phyloP scores from a whole-genome alignment of 2,113 vertebrate genomes.

The Tauraco erythrolophus region DNA sequence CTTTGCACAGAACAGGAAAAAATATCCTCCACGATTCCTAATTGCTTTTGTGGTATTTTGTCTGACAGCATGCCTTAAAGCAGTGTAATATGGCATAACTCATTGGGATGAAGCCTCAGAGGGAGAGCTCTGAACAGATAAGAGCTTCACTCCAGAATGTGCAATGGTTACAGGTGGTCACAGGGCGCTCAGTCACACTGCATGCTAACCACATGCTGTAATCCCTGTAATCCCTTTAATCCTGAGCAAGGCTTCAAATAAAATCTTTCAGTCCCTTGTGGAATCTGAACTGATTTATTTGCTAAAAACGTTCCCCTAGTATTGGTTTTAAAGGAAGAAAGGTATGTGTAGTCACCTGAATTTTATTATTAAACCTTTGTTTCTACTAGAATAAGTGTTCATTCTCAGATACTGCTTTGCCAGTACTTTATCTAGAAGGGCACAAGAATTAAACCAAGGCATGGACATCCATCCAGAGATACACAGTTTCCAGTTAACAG shows the following conservation, averaged over 20 bases:
- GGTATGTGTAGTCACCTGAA: neutral
- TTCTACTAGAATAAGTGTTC: neutral
- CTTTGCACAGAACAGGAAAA: neutral
- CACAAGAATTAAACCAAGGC: neutral
- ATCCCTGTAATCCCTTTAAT: neutral
- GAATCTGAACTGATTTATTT: neutral
- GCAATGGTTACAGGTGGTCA: neutral
- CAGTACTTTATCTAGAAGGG: neutral
- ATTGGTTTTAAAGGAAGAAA: neutral
- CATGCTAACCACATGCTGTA: rapidly evolving
- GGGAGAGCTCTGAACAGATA: neutral
- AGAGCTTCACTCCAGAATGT: neutral
- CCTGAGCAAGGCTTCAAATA: neutral
- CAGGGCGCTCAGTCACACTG: neutral
- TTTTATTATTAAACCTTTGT: neutral
- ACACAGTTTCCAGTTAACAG: neutral
- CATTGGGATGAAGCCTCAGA: neutral
- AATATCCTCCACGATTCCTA: neutral
- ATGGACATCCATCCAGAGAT: neutral
- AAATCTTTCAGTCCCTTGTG: neutral
- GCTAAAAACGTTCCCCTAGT: neutral
- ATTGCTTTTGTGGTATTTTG: neutral
- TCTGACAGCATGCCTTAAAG: neutral
- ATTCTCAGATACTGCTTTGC: neutral
- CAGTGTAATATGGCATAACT: neutral